Evolutionary conservation across 2,888 invertebrate species (phyloP), one percentile per base, ranked within the genome.

Genomic region (Scaptodrosophila latifasciaeformis): DNA sequence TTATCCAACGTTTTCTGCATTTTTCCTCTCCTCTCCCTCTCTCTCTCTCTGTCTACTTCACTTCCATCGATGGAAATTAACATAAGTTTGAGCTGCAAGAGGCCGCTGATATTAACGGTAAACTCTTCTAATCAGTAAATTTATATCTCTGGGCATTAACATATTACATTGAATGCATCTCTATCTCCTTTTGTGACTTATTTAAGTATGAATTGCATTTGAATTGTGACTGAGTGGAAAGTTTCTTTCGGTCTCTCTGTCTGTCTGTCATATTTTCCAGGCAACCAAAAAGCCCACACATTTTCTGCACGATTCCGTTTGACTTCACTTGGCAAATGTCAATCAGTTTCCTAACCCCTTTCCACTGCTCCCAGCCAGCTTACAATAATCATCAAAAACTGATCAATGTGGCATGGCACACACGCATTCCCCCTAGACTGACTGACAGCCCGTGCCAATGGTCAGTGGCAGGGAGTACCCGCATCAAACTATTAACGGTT

Each of bases 1-100:
- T n/a, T n/a, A n/a, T n/a, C 4, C 24, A 3, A 12, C 34, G 10
- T 4, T 34, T 34, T 34, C 13, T 34, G 13, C 13, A 34, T 64
- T 53, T 37, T 52, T 27, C 24, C 42, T 2, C 30, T 31, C 47
- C 19, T 47, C 18, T 39, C 12, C 19, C n/a, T n/a, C n/a, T n/a
- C n/a, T n/a, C n/a, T n/a, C n/a, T n/a, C n/a, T n/a, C n/a, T n/a
- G n/a, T n/a, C n/a, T n/a, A n/a, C n/a, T n/a, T n/a, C n/a, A n/a
- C n/a, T n/a, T n/a, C 63, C 66, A 66, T 62, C 63, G 66, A 56
- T 66, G 9, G 30, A 19, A 60, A 71, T 71, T 75, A 75, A 62
- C 67, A 69, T 64, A 66, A 55, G 55, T 64, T 60, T 64, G 55
- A 49, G 64, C 61, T 44, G 45, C 60, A 46, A 60, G 49, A 51